Base-by-base conservation (phyloP, 2,888 invertebrate species). In the Protophormia terraenovae region DNA sequence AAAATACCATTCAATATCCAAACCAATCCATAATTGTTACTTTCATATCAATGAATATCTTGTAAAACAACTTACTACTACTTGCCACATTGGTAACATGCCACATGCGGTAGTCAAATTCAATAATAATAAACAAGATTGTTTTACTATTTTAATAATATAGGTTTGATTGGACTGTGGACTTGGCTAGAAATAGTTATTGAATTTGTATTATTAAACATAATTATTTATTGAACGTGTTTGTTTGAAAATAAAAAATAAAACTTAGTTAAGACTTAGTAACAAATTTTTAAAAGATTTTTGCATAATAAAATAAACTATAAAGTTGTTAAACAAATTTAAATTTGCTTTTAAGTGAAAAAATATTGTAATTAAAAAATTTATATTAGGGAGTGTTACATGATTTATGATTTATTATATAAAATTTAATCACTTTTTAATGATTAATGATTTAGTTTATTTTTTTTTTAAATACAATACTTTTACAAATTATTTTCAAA, bases 41-140 rank as follows among this genome's bases (percentile, higher is more conserved):
- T 78, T 71, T 78, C 38, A 27, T 78, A 60, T 50, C 60, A 50
- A 62, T 71, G 78, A 24, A 78, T 38, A 27, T 71, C 78, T 62
- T 78, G 78, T 38, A 60, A 71, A 60, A 62, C 69, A 24, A 78
- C 50, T 62, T 19, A 69, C 38, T 69, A 58, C 58, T 41, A 35
- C 60, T 60, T 78, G 69, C 69, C 14, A 62, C 32, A 60, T 27
- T 50, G 16, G 24, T 41, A 10, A 66, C 24, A 55, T 73, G 73
- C 80, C 58, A 47, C 66, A 80, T 73, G 66, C 45, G 2, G 35
- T 4, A 45, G 64, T 27, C 41, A 3, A 16, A 67, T 32, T 45
- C 38, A 67, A 66, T 67, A 22, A 55, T 62, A 53, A 35, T 55
- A 64, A 58, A 67, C 53, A 62, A 32, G 41, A 64, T 53, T n/a